Base-by-base conservation (phyloP, 2,888 invertebrate species). In the Athalia rosae region DNA sequence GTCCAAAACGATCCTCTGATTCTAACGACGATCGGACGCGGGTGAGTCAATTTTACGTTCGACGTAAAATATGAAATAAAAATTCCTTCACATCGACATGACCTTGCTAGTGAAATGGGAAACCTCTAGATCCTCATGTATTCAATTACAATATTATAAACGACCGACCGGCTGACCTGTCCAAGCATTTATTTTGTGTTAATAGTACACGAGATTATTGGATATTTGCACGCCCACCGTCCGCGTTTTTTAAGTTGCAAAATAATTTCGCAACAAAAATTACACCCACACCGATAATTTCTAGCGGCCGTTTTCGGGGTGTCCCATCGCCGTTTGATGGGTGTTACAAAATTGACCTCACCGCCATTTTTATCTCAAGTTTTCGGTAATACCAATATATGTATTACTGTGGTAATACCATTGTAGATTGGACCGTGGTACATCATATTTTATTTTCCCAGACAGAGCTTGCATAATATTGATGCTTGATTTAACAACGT, bases 21-120 rank as follows among this genome's bases (percentile, higher is more conserved):
- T 45, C 4, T 15, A 45, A 56, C 56, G 71, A 71, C 15, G 56
- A 45, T 58, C 43, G 45, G 15, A 8, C 43, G 45, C 13, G 13
- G 6, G 45, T 71, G 71, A 71, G 58, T 71, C 7, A 45, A 58
- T 58, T 71, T 71, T 58, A 71, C 50, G 43, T 28, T 28, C 58
- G 71, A n/a, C 71, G 58, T 13, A 13, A 58, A 58, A 71, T 13
- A 13, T 56, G 28, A 28, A 28, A 28, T 28, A 28, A 28, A 28
- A 28, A 28, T 28, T 28, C 28, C 28, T 28, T 28, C 28, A 28
- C 56, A n/a, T 13, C 9, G 3, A 45, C 71, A 58, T 43, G 58
- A 71, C 71, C 71, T 71, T 58, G 58, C 56, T 15, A 69, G 58
- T 58, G 45, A 45, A 58, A 41, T 58, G 45, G n/a, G 66, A 47